phyloP scores from a whole-genome alignment of 2,888 invertebrate genomes.

The Epinotia ramella region DNA sequence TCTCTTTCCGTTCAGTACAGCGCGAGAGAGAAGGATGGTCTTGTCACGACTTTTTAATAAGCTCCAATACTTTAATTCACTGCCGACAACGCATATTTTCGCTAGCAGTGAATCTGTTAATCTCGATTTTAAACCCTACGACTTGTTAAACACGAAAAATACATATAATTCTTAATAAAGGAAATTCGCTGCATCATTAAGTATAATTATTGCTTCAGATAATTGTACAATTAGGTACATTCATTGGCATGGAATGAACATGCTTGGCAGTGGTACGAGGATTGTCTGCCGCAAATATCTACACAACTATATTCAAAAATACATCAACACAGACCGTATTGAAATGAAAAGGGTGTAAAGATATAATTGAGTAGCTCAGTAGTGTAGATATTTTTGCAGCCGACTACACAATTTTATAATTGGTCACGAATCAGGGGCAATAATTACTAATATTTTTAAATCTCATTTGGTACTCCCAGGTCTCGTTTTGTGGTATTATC shows the following conservation, averaged over 20 bases:
- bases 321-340: no score
- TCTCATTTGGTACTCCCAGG: neutral
- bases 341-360: neutral
- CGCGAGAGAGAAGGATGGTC: neutral
- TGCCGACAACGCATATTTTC: neutral
- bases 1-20: neutral
- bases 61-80: neutral
- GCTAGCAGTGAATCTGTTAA: neutral
- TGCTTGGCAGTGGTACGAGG: conserved; percentile 50
- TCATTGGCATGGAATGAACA: conserved; percentile 49
- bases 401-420: neutral
- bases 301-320: neutral
- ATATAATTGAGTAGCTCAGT: neutral
- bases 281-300: conserved; percentile 7
- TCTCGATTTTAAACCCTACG: neutral
- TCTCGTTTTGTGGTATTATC: neutral
- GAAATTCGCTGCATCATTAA: conserved; percentile 31
- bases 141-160: conserved; percentile 3
- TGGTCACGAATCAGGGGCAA: neutral
- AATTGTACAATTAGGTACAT: conserved; percentile 23
- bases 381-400: neutral
- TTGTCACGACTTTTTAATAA: neutral
- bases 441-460: neutral
- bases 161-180: neutral
- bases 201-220: conserved; percentile 50